Conservation (phyloP, 2,888 invertebrate species). For the Acleris cristana region DNA sequence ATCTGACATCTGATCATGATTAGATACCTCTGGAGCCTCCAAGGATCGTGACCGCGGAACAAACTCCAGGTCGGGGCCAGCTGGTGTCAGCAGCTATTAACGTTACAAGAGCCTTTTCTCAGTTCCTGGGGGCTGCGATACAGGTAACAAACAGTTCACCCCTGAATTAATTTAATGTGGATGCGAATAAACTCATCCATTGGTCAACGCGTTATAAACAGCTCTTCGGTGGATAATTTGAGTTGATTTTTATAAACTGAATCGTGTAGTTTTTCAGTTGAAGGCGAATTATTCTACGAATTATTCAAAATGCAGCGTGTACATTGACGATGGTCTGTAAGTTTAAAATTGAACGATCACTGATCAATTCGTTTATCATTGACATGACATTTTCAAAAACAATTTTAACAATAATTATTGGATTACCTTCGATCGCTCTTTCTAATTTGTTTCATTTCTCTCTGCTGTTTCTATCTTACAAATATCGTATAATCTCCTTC, state of each 20-base stretch:
- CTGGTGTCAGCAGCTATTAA: slow-evolving; percentile 89
- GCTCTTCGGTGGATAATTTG: too few species aligned
- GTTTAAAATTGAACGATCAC: slow-evolving; percentile 28
- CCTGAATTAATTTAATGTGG: not conserved
- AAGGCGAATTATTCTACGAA: not conserved
- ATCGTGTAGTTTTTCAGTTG: not conserved
- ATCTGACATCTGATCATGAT: slow-evolving; percentile 37
- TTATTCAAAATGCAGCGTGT: slow-evolving; percentile 20
- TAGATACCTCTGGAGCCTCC: slow-evolving; percentile 81
- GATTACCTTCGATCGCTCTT: slow-evolving; percentile 2
- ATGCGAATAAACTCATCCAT: too few species aligned
- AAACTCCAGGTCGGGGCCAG: slow-evolving; percentile 72
- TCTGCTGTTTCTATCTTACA: not conserved
- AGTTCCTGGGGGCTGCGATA: slow-evolving; percentile 90
- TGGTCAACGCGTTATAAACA: too few species aligned
- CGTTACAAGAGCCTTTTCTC: slow-evolving; percentile 90
- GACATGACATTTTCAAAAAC: slow-evolving; percentile 12
- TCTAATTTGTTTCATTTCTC: slow-evolving; percentile 2
- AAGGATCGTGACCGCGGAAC: slow-evolving; percentile 64
- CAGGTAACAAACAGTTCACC: slow-evolving; percentile 81
- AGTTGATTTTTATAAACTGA: too few species aligned
- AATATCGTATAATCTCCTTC: not conserved
- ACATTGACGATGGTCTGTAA: slow-evolving; percentile 31
- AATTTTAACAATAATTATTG: not conserved
- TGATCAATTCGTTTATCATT: slow-evolving; percentile 24